phyloP scores from a whole-genome alignment of 2,113 vertebrate species.

The Cyanistes caeruleus region DNA sequence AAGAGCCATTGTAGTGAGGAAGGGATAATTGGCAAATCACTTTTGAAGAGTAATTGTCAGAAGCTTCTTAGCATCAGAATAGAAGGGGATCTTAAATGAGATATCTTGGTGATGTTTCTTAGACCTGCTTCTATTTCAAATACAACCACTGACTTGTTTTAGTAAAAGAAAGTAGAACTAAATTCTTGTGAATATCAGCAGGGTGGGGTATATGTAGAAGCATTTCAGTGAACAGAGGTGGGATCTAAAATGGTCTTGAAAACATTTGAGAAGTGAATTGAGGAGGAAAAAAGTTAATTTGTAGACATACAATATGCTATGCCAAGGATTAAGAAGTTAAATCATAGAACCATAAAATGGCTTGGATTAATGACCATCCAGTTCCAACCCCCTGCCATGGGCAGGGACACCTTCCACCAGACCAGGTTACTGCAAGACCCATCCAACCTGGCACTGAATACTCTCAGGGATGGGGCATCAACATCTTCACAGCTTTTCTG shows the following conservation, averaged over 20 bases:
- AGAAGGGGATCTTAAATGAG: background rate
- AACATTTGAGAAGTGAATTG: background rate
- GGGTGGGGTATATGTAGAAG: background rate
- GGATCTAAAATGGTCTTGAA: background rate
- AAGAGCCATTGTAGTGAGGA: background rate
- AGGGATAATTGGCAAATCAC: background rate
- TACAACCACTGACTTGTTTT: background rate
- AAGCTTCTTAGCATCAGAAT: background rate
- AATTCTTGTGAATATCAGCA: background rate
- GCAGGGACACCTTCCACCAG: background rate
- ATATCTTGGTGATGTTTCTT: background rate
- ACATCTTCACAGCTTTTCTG: background rate
- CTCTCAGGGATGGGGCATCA: background rate
- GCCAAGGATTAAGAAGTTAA: background rate
- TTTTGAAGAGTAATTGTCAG: background rate
- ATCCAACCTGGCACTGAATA: background rate
- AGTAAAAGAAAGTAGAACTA: background rate
- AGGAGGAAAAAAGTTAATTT: background rate
- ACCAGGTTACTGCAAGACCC: background rate
- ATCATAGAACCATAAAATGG: background rate
- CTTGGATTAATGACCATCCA: background rate
- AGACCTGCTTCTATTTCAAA: background rate
- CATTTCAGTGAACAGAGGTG: background rate
- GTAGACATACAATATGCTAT: background rate
- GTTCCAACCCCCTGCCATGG: background rate